Percentiles rank a stretch among this genome's conserved stretches.
phyloP scores from a whole-genome alignment of 2,797 vertebrate species.

The Sphenodon punctatus region DNA sequence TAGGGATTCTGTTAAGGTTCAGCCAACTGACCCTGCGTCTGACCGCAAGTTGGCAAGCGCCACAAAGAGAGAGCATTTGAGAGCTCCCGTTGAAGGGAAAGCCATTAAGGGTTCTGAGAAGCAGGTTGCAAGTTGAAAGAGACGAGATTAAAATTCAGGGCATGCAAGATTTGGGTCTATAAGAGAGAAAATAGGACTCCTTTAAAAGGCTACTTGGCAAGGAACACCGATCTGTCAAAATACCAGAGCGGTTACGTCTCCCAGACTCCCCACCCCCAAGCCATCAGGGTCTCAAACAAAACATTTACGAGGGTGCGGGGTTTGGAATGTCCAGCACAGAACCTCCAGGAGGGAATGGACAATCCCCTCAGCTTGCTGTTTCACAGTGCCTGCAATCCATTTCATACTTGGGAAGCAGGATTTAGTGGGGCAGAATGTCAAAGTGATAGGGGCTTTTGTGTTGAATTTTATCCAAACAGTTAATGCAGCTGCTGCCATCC shows the following conservation, averaged over 20 bases:
- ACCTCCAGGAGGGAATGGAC: not conserved
- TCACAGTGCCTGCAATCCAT: not conserved
- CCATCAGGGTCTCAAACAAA: not conserved
- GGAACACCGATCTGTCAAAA: not conserved
- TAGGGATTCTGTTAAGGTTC: not conserved
- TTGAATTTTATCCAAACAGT: constrained; percentile 49
- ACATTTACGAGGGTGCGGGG: not conserved
- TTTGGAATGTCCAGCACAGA: not conserved
- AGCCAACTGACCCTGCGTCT: not conserved
- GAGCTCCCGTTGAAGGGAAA: not conserved
- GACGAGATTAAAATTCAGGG: constrained; percentile 46
- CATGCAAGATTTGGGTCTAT: not conserved
- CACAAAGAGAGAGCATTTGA: not conserved
- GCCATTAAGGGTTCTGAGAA: not conserved
- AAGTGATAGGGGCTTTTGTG: constrained; percentile 55
- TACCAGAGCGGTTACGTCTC: not conserved
- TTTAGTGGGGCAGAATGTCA: constrained; percentile 39
- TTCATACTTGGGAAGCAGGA: constrained; percentile 9
- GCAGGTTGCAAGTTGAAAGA: not conserved
- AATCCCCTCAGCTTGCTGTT: not conserved
- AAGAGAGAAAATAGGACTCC: not conserved
- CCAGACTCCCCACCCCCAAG: not conserved
- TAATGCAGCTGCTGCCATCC: constrained; percentile 47
- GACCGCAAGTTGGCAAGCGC: not conserved
- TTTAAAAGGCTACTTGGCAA: constrained; percentile 23